These are phyloP conservation scores for Pelodiscus sinensis DNA, from an alignment of 2,113 vertebrate genomes.

Conservation along the genomic window DNA sequence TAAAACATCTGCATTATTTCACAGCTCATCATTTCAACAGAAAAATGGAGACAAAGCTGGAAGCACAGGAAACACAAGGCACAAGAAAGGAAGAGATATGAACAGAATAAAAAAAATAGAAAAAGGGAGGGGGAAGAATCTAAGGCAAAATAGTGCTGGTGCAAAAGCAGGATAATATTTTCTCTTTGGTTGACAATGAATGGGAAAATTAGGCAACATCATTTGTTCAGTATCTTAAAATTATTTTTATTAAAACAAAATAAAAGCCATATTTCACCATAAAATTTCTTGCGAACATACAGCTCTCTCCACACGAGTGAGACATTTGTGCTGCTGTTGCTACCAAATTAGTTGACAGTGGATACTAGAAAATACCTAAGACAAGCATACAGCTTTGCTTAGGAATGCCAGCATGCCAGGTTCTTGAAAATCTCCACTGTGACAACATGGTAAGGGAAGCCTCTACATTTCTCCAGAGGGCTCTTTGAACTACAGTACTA, in stretches of 20 bases:
- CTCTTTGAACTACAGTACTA: not conserved
- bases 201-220: not conserved
- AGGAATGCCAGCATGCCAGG: not conserved
- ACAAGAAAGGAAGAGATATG: not conserved
- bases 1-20: no score
- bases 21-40: fast-evolving
- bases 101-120: not conserved
- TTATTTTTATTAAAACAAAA: not conserved
- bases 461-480: not conserved
- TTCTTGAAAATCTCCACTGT: fast-evolving
- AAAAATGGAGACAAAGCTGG: not conserved
- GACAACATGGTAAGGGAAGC: not conserved
- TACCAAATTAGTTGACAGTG: not conserved
- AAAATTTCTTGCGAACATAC: not conserved
- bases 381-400: not conserved
- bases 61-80: not conserved
- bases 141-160: not conserved
- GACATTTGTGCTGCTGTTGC: not conserved
- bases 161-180: not conserved
- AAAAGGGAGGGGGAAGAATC: not conserved
- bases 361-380: not conserved
- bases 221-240: not conserved
- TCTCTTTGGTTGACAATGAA: not conserved
- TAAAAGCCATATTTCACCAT: not conserved
- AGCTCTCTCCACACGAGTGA: not conserved